Evolutionary conservation across 2,113 vertebrate genomes (phyloP).

Genomic region (Stomatorhinus ivindoensis): DNA sequence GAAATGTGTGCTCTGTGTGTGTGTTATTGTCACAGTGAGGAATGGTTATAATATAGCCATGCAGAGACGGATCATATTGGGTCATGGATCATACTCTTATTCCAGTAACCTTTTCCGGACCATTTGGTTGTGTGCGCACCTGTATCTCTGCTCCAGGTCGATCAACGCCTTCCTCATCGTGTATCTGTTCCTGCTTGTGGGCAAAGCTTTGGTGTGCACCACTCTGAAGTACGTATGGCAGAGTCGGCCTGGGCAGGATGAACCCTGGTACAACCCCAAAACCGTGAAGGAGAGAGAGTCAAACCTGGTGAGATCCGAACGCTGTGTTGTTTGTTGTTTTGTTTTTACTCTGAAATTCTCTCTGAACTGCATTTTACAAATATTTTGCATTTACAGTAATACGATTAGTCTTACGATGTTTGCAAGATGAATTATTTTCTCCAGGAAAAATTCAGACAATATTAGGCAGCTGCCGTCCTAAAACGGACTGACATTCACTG

Average conservation of each 20-base stretch:
- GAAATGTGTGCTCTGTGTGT: no score
- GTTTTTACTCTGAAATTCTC: background rate
- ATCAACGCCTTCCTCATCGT: constrained; percentile 95
- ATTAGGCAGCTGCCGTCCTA: background rate
- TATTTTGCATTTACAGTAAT: background rate
- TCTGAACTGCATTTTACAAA: background rate
- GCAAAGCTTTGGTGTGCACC: constrained; percentile 89
- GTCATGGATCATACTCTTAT: background rate
- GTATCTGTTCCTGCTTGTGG: constrained; percentile 84
- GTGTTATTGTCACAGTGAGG: no score
- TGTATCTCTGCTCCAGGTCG: constrained; percentile 66
- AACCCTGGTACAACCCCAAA: constrained; percentile 94
- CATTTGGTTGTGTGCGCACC: background rate
- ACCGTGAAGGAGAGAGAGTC: constrained; percentile 80
- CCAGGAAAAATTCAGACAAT: background rate
- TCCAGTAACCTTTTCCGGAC: background rate
- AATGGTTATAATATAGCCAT: background rate
- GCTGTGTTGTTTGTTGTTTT: background rate
- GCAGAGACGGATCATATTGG: background rate
- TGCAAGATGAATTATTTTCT: background rate
- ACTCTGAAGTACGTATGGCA: constrained; percentile 92
- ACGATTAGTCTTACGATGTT: background rate
- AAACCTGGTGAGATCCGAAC: constrained; percentile 63
- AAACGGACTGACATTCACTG: background rate
- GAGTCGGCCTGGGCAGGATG: constrained; percentile 73